Evolutionary conservation across 2,113 vertebrate species (phyloP), one percentile per base, ranked within the genome.

Genomic region (Ciconia maguari): DNA sequence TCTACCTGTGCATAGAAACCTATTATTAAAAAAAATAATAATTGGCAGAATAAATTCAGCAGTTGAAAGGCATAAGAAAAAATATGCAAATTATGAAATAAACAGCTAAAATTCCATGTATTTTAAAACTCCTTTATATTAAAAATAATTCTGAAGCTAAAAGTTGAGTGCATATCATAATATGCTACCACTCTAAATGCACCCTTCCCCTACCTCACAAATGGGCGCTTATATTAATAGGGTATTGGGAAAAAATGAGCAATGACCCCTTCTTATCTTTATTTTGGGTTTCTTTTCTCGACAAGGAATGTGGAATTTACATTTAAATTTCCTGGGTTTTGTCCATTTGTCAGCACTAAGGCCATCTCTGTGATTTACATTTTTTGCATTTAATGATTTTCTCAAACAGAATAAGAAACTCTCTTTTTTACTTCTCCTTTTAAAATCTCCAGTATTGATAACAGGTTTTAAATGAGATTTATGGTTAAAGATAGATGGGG

Each of bases 401-500:
- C 86, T 96, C 48, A 78, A 87, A 48, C 34, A 83, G 81, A 83
- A 77, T 68, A 93, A 87, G 80, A 95, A 91, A 90, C 77, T 91
- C 51, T 70, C 3, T 61, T 26, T 38, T 93, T 88, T 62, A 83
- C 34, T 65, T 74, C 48, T 96, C 38, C 55, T 91, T 95, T 93
- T 89, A 87, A 96, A 91, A 94, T 69, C 41, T 95, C 64, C 42
- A 32, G 30, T 88, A 93, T 87, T 81, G 70, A 68, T 82, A 91
- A 89, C 75, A 93, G 70, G 19, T 93, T 96, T 96, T 96, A 87
- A 94, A 76, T 89, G 81, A 68, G 51, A 90, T 55, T n/a, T 64
- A 32, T 95, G 95, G 96, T 93, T 88, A 97, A 97, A 96, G 48
- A 96, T 97, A 98, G 36, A 93, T 87, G 64, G 54, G 17, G 27